Percentiles rank a stretch among this genome's conserved stretches.
Evolutionary conservation across 2,797 vertebrate species (phyloP).

Genomic region (Rhodeus uyekii): DNA sequence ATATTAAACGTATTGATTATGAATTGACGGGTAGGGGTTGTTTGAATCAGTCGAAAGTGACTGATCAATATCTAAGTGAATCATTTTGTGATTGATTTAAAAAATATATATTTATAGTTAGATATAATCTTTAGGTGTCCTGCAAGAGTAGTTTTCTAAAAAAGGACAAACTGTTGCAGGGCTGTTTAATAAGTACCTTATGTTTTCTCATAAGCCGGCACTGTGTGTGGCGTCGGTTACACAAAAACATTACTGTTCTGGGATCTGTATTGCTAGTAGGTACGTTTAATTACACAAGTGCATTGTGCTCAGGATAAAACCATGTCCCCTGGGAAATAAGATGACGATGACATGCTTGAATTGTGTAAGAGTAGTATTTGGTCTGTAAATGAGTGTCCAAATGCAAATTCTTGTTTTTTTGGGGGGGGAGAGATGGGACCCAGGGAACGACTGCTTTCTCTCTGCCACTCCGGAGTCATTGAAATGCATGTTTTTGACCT

Average conservation of each 20-base stretch:
- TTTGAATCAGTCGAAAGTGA: not conserved
- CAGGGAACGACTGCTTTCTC: not conserved
- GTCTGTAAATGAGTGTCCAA: constrained; percentile 3
- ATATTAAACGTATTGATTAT: not conserved
- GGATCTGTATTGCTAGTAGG: not conserved
- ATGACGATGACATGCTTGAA: not conserved
- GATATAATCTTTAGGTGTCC: not conserved
- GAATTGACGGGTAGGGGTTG: not conserved
- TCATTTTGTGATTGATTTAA: not conserved
- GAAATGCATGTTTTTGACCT: constrained; percentile 15
- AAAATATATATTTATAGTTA: not conserved
- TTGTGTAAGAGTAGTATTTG: not conserved
- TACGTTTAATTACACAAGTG: constrained; percentile 24
- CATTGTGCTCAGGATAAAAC: constrained; percentile 10
- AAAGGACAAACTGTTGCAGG: not conserved
- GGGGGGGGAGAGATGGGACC: not conserved
- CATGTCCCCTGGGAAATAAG: constrained; percentile 9
- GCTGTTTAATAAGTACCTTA: not conserved
- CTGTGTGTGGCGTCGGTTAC: not conserved
- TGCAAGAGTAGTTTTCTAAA: not conserved
- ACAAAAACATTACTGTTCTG: constrained; percentile 3
- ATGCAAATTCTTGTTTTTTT: constrained; percentile 21
- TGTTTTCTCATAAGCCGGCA: not conserved
- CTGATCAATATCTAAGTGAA: not conserved
- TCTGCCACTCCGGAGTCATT: not conserved